Conservation (phyloP, 2,113 vertebrate genomes). For the Ictidomys tridecemlineatus region DNA sequence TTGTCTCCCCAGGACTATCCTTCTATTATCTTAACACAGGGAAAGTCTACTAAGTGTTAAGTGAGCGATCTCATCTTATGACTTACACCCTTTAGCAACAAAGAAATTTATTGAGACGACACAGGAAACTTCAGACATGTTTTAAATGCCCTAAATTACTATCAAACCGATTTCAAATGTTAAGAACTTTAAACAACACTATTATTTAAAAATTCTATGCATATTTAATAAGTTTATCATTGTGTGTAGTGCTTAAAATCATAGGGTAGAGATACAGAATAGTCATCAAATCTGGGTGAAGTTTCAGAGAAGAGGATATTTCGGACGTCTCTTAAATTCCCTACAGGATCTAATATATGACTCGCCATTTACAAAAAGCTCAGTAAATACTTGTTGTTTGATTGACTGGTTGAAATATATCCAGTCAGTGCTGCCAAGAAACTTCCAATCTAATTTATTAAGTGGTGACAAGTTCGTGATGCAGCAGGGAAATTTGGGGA, state of each 20-base stretch:
- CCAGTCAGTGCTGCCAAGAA: slow-evolving; percentile 53
- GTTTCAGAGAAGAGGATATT: background rate
- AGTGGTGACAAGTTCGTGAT: slow-evolving; percentile 68
- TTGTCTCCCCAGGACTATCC: background rate
- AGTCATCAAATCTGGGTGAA: background rate
- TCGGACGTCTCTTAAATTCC: slow-evolving; percentile 55
- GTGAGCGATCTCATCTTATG: slow-evolving; percentile 9
- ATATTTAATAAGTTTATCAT: background rate
- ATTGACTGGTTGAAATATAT: slow-evolving; percentile 62
- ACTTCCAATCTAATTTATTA: slow-evolving; percentile 71
- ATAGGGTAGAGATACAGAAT: background rate
- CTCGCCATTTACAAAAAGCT: slow-evolving; percentile 55
- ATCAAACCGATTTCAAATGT: background rate
- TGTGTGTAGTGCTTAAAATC: background rate
- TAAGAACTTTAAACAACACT: slow-evolving; percentile 34
- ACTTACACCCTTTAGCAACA: background rate
- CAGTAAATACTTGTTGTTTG: slow-evolving; percentile 67
- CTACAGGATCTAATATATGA: slow-evolving; percentile 31
- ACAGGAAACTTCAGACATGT: background rate
- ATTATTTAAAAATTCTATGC: background rate
- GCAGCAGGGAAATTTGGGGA: slow-evolving; percentile 51
- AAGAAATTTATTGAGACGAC: slow-evolving; percentile 1
- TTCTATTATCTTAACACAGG: background rate
- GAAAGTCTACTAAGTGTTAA: slow-evolving; percentile 1
- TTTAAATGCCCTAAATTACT: slow-evolving; percentile 45